Evolutionary conservation across 1,140 invertebrate species (phyloP).

Genomic region (Sycophila sp.): DNA sequence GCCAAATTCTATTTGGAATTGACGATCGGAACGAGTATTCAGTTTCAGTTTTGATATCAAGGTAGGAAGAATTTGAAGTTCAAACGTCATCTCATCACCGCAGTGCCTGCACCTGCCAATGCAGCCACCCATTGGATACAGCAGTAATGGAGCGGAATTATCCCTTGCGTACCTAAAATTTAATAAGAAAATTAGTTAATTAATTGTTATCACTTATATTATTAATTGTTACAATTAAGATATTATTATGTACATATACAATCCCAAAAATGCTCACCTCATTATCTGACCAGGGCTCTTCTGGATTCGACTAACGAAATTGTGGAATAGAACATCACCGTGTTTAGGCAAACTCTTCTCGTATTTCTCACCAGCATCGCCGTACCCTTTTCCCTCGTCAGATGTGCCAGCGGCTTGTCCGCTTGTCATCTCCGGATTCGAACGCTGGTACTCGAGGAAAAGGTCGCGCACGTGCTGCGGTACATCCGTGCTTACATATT

Average conservation of each 20-base stretch:
- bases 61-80: constrained; percentile 83
- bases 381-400: constrained; percentile 49
- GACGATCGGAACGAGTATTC: constrained; percentile 63
- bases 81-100: constrained; percentile 77
- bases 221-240: not conserved
- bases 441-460: constrained; percentile 71
- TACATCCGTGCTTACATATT: constrained; percentile 57
- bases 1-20: constrained; percentile 78
- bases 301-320: constrained; percentile 78
- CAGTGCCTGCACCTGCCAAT: constrained; percentile 76
- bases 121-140: constrained; percentile 70
- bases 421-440: constrained; percentile 63
- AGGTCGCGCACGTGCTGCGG: constrained; percentile 73
- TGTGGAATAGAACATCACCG: constrained; percentile 84
- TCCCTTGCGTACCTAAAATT: constrained; percentile 75
- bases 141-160: constrained; percentile 71
- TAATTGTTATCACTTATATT: not conserved
- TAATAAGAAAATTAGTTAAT: constrained; percentile 23
- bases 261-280: too few species aligned
- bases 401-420: constrained; percentile 43
- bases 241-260: too few species aligned
- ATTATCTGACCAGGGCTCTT: constrained; percentile 84
- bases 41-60: constrained; percentile 77
- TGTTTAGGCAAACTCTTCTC: constrained; percentile 81
- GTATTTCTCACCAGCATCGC: constrained; percentile 72